phyloP scores from a whole-genome alignment of 1,140 invertebrate genomes.

The Penaeus indicus region DNA sequence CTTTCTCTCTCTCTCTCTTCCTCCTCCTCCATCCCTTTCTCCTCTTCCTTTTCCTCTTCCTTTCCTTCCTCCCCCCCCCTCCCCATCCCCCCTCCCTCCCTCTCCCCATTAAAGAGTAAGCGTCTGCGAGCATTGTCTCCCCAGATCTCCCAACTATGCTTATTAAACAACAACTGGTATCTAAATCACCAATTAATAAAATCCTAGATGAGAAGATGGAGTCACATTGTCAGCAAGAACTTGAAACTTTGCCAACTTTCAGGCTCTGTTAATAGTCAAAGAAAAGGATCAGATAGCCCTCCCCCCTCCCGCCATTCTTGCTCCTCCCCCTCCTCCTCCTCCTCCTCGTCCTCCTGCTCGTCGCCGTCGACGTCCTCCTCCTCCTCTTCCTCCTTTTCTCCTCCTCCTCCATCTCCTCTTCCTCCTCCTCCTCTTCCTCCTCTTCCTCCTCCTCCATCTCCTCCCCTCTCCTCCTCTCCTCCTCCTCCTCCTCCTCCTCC shows the following conservation, averaged over 20 bases:
- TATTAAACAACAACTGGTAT: slow-evolving; percentile 60
- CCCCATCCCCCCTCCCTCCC: background rate
- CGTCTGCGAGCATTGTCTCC: slow-evolving; percentile 50
- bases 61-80: background rate
- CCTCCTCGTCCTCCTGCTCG: no score
- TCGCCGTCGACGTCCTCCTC: no score
- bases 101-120: slow-evolving; percentile 29
- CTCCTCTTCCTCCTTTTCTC: no score
- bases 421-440: no score
- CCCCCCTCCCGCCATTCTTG: slow-evolving; percentile 10
- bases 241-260: slow-evolving; percentile 37
- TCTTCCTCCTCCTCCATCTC: no score
- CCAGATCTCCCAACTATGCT: slow-evolving; percentile 51
- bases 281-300: background rate
- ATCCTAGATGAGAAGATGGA: slow-evolving; percentile 47
- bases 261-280: background rate
- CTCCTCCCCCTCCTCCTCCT: no score
- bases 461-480: no score
- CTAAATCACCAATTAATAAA: slow-evolving; percentile 64
- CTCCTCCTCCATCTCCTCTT: no score
- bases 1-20: background rate
- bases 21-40: background rate
- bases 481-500: no score
- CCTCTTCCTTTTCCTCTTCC: background rate
- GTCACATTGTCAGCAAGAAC: slow-evolving; percentile 51